Evolutionary conservation across 2,797 vertebrate species (phyloP), one percentile per base, ranked within the genome.

Genomic region (Sternotherus odoratus): DNA sequence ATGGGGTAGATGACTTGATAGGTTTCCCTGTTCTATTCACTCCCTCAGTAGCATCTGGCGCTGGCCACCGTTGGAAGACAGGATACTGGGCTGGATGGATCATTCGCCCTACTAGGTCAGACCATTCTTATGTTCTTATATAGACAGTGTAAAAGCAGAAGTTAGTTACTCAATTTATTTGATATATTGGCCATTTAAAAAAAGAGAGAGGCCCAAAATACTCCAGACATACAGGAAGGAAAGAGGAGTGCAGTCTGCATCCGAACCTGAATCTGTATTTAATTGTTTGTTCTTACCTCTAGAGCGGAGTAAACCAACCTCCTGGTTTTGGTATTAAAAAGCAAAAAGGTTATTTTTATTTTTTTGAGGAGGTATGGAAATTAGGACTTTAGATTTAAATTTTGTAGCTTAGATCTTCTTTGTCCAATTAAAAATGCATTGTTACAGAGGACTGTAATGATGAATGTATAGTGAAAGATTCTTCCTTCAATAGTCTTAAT

Each of bases 241-340:
- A 50, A 85, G n/a, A 77, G 69, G 15, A 48, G 43, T 16, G 5
- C 43, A 48, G 43, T 75, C 12, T 28, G 26, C n/a, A 30, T 75
- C 15, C 26, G 30, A 15, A 30, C 15, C 30, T 83, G 92, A 89
- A 88, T 84, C 77, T 93, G 78, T 92, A 92, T 88, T 92, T 94
- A 79, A 87, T 94, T 78, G 82, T 77, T 94, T 78, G 82, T 77
- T 85, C 86, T 3, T 3, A 91, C 85, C 86, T 79, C 33, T 80
- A 21, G 36, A 36, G 6, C 6, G 10, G 3, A 63, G 15, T 50
- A 53, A 57, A 48, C 24, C 8, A 75, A 30, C 16, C 28, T 89
- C 89, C 91, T 92, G 77, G 85, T 78, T 86, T 95, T 87, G 60
- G 50, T 88, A 90, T 95, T 82, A 94, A 91, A 81, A 21, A 94